Conservation (phyloP, 1,140 invertebrate species). For the Amyelois transitella region DNA sequence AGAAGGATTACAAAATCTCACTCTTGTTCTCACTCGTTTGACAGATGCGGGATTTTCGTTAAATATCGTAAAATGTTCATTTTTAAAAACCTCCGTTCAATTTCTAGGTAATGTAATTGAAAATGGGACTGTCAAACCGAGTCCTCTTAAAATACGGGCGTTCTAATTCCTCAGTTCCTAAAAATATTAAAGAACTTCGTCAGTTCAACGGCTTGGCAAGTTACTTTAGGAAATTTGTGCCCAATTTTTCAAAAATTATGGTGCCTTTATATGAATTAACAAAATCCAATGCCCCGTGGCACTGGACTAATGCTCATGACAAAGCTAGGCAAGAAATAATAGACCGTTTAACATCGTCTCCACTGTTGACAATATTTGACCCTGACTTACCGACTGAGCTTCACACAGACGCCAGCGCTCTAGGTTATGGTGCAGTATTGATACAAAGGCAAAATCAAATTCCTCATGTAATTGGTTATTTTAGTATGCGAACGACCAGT, state of each 20-base stretch:
- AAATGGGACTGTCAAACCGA: conserved; percentile 19
- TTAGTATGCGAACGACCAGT: conserved; percentile 4
- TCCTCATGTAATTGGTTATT: not conserved
- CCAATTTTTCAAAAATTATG: conserved; percentile 15
- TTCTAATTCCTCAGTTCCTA: conserved; percentile 8
- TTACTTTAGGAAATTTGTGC: conserved; percentile 18
- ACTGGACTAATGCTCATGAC: conserved; percentile 3
- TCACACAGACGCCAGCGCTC: conserved; percentile 4
- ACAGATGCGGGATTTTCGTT: conserved; percentile 17
- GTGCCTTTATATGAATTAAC: conserved; percentile 16
- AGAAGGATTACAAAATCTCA: conserved; percentile 15
- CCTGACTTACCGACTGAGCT: conserved; percentile 3
- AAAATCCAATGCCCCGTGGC: not conserved
- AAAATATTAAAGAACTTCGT: conserved; percentile 11
- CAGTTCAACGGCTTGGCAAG: conserved; percentile 18
- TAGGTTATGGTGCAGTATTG: conserved; percentile 4
- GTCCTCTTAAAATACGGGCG: conserved; percentile 16
- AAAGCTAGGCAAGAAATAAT: conserved; percentile 4
- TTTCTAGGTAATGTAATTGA: conserved; percentile 16
- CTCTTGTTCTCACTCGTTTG: conserved; percentile 1
- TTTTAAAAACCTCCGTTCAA: conserved; percentile 17
- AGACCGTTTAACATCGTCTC: not conserved
- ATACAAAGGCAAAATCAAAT: not conserved
- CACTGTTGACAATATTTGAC: conserved; percentile 7
- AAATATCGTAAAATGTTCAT: conserved; percentile 16